Conservation (phyloP, 2,888 invertebrate genomes). For the Polia nebulosa region DNA sequence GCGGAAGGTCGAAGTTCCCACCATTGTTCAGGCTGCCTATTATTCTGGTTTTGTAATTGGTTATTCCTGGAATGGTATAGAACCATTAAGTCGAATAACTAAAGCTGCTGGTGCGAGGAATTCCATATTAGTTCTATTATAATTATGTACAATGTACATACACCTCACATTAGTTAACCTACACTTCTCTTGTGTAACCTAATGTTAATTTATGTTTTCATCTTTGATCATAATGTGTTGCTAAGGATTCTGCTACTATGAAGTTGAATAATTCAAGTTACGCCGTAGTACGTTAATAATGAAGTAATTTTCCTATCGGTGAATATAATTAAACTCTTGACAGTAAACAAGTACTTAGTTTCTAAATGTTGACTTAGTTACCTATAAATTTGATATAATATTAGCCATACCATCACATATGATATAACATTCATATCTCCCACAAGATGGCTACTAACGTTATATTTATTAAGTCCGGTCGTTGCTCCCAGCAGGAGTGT, state of each 20-base stretch:
- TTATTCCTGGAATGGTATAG: constrained; percentile 31
- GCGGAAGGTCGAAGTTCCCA: constrained; percentile 33
- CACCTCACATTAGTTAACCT: constrained; percentile 12
- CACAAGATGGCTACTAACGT: constrained; percentile 5
- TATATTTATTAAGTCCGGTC: constrained; percentile 26
- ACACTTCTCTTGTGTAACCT: not conserved
- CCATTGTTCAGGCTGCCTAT: constrained; percentile 47
- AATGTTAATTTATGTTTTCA: constrained; percentile 20
- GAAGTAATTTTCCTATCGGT: not conserved
- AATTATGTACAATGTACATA: constrained; percentile 22
- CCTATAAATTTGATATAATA: not conserved
- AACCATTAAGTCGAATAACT: constrained; percentile 25
- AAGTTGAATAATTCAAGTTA: not conserved
- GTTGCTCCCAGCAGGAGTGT: constrained; percentile 34
- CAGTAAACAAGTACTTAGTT: not conserved
- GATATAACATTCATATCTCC: not conserved
- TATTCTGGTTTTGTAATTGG: constrained; percentile 49
- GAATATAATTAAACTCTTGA: not conserved
- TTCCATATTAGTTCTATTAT: constrained; percentile 17
- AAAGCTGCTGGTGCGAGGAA: constrained; percentile 4
- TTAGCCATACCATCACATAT: not conserved
- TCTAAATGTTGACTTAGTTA: not conserved
- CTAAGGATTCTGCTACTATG: constrained; percentile 4
- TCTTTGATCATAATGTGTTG: constrained; percentile 15
- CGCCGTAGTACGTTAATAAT: not conserved